Conservation (phyloP, 2,888 invertebrate species). For the Anarsia innoxiella region DNA sequence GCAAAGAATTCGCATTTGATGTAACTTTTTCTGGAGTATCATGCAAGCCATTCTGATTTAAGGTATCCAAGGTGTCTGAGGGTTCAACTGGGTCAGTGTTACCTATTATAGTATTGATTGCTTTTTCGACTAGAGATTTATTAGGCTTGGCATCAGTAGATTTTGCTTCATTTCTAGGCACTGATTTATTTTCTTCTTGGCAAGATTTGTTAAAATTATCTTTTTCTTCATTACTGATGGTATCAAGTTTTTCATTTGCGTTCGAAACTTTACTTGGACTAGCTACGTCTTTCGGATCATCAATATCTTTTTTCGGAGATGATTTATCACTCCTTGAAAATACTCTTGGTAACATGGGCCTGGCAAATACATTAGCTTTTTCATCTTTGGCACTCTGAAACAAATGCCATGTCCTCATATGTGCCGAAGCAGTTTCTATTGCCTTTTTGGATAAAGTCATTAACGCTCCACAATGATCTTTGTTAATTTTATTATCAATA, state of each 20-base stretch:
- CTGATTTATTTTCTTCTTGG: too few species aligned
- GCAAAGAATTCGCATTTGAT: constrained; percentile 27
- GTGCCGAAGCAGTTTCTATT: constrained; percentile 45
- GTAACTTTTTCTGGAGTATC: not conserved
- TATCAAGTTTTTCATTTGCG: too few species aligned
- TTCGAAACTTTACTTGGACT: constrained; percentile 82
- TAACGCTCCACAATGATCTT: constrained; percentile 56
- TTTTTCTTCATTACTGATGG: too few species aligned
- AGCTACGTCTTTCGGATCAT: constrained; percentile 65
- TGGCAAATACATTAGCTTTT: constrained; percentile 44
- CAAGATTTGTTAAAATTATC: too few species aligned
- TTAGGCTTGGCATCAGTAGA: too few species aligned
- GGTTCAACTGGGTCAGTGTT: not conserved
- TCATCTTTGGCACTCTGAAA: constrained; percentile 36
- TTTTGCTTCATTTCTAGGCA: too few species aligned
- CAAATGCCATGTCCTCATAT: too few species aligned
- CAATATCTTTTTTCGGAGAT: constrained; percentile 52
- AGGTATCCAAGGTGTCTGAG: too few species aligned
- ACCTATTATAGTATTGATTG: too few species aligned
- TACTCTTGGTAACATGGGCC: constrained; percentile 55
- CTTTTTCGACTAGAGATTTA: too few species aligned
- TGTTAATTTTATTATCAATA: constrained; percentile 47
- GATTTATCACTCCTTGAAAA: constrained; percentile 40
- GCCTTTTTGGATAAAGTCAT: constrained; percentile 48
- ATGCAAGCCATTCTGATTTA: not conserved